These are phyloP conservation scores for Galagoides demidoff DNA, from an alignment of 2,797 vertebrate species.

Conservation along the genomic window DNA sequence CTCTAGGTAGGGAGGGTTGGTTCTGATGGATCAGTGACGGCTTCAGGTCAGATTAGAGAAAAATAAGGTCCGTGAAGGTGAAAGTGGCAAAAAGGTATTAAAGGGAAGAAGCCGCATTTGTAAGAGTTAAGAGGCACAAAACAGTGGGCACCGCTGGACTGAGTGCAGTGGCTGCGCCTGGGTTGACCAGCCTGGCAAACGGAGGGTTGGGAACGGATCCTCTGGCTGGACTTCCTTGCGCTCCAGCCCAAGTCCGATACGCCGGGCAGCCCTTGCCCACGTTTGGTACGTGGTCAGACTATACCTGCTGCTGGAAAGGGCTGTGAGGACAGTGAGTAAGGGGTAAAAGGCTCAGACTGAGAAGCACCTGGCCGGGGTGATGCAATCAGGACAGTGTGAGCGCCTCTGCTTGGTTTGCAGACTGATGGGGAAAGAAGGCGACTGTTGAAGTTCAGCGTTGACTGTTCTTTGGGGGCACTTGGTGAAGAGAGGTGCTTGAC, in stretches of 20 bases:
- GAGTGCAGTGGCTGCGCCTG: fast-evolving
- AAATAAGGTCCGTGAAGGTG: not conserved
- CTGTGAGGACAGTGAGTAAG: not conserved
- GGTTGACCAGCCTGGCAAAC: not conserved
- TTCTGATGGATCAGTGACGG: not conserved
- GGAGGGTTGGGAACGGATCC: not conserved
- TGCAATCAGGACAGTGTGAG: not conserved
- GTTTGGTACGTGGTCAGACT: not conserved
- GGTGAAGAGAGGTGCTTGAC: not conserved
- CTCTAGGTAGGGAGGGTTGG: not conserved
- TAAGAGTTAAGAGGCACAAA: not conserved
- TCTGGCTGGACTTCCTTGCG: not conserved
- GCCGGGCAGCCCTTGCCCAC: fast-evolving
- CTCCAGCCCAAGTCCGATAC: not conserved
- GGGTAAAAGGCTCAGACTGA: fast-evolving
- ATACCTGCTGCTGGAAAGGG: no score
- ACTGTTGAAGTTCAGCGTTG: not conserved
- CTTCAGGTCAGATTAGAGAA: not conserved
- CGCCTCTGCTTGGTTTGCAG: not conserved
- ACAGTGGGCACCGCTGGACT: not conserved
- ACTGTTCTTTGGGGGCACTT: not conserved
- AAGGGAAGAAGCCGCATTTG: not conserved
- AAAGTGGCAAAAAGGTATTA: not conserved
- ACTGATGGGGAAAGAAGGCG: not conserved
- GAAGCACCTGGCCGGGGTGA: no score